Percentiles rank a stretch among this genome's conserved stretches.
These are phyloP conservation scores for Schlechtendalia chinensis DNA, from an alignment of 1,140 invertebrate species.

Conservation along the genomic window DNA sequence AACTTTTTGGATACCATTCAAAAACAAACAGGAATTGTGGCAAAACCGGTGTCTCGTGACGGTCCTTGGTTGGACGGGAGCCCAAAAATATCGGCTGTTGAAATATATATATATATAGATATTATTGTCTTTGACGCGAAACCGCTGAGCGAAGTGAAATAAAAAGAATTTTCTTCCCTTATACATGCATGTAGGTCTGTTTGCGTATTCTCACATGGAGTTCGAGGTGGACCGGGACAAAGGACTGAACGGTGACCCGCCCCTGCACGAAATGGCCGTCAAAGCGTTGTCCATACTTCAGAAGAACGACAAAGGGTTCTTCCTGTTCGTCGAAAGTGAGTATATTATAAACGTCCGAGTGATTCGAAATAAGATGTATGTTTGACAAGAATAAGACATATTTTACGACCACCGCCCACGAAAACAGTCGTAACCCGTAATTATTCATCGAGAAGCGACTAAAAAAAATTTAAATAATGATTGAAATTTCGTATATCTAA, in stretches of 20 bases:
- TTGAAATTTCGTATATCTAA: too few species aligned
- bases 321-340: conserved; percentile 85
- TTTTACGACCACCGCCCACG: too few species aligned
- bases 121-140: conserved; percentile 25
- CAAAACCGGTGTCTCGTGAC: conserved; percentile 44
- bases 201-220: conserved; percentile 62
- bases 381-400: too few species aligned
- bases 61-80: conserved; percentile 20
- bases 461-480: too few species aligned
- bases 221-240: conserved; percentile 62
- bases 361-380: too few species aligned
- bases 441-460: too few species aligned
- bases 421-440: too few species aligned
- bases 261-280: conserved; percentile 78
- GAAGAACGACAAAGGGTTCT: conserved; percentile 78
- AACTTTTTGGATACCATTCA: conserved; percentile 47
- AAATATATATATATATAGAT: conserved; percentile 10
- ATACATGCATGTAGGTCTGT: conserved; percentile 62
- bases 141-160: conserved; percentile 41
- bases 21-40: conserved; percentile 44
- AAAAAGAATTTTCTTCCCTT: conserved; percentile 41
- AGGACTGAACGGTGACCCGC: conserved; percentile 67
- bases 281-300: conserved; percentile 75
- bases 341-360: background rate
- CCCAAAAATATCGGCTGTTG: conserved; percentile 29